phyloP scores from a whole-genome alignment of 1,140 invertebrate species.

The Bombus sibiricus region DNA sequence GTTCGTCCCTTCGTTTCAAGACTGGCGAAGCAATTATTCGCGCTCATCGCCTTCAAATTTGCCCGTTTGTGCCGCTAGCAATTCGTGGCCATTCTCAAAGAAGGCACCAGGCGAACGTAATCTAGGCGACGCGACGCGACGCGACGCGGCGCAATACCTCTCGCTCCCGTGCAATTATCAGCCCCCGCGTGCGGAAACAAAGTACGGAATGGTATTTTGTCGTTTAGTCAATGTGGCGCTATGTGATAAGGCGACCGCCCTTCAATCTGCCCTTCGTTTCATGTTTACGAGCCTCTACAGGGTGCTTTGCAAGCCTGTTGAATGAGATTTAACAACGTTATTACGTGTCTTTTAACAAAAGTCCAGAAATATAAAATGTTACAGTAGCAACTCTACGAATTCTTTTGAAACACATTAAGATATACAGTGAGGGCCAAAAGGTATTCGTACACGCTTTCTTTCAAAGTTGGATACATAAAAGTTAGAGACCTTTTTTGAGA shows the following conservation, averaged over 20 bases:
- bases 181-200: conserved; percentile 72
- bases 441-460: too few relatives aligned
- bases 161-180: conserved; percentile 70
- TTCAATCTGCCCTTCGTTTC: conserved; percentile 25
- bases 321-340: neutral
- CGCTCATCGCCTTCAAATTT: conserved; percentile 65
- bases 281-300: conserved; percentile 10
- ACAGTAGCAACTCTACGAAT: too few relatives aligned
- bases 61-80: conserved; percentile 48
- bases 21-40: conserved; percentile 58
- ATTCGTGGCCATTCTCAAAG: conserved; percentile 59
- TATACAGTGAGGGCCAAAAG: too few relatives aligned
- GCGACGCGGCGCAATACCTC: conserved; percentile 60
- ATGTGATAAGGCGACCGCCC: conserved; percentile 73
- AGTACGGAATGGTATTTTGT: conserved; percentile 78
- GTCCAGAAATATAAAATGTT: too few relatives aligned
- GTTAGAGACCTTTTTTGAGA: too few relatives aligned
- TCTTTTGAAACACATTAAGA: too few relatives aligned
- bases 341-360: neutral
- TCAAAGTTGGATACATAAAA: too few relatives aligned
- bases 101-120: conserved; percentile 65
- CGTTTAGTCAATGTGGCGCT: conserved; percentile 76
- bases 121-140: conserved; percentile 63
- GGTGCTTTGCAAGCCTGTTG: conserved; percentile 23
- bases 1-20: conserved; percentile 34